Evolutionary conservation across 2,797 vertebrate species (phyloP).

Genomic region (Stomatorhinus walkeri): DNA sequence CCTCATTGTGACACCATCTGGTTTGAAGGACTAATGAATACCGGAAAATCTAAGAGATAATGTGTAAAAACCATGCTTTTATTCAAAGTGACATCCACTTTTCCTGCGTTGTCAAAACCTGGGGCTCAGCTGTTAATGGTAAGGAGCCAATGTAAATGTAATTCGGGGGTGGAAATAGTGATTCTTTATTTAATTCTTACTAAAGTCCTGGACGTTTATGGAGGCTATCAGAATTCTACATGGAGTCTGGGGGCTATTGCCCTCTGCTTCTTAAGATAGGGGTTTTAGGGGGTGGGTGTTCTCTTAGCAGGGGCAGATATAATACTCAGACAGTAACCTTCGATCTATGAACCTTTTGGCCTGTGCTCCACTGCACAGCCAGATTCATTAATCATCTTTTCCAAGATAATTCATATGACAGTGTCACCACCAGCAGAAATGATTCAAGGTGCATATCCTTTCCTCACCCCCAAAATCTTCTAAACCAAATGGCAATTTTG

Average conservation of each 20-base stretch:
- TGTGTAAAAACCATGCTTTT: neutral
- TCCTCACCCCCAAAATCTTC: neutral
- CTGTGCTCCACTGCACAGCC: neutral
- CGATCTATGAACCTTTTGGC: conserved; percentile 9
- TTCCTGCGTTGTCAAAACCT: neutral
- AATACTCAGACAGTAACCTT: conserved; percentile 15
- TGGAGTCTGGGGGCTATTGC: neutral
- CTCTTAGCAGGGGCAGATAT: neutral
- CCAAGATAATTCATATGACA: neutral
- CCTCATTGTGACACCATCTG: neutral
- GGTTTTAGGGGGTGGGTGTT: neutral
- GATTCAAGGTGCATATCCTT: neutral
- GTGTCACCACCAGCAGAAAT: neutral
- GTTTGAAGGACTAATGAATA: neutral
- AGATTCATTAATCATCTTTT: conserved; percentile 25
- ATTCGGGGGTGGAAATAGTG: neutral
- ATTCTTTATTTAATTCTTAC: neutral
- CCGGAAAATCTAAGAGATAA: neutral
- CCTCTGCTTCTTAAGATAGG: neutral
- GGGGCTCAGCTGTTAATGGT: neutral
- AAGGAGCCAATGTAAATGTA: neutral
- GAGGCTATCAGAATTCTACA: neutral
- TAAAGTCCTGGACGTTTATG: neutral
- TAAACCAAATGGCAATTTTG: neutral
- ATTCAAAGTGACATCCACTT: neutral